Base-by-base conservation (phyloP, 2,797 vertebrate species). In the Champsocephalus gunnari region DNA sequence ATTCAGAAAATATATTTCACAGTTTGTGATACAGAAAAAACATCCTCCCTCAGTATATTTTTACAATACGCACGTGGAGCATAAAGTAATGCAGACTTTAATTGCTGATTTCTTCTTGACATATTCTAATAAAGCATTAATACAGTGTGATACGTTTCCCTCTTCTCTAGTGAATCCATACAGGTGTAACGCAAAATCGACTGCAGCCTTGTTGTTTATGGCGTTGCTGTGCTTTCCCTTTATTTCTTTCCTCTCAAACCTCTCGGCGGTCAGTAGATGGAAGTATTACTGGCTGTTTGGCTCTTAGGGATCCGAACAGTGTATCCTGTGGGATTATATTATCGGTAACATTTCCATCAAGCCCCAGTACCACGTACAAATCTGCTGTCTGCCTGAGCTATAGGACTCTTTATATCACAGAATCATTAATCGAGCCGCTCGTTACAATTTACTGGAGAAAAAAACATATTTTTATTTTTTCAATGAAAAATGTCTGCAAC, bases 301-400 rank as follows among this genome's bases (percentile, higher is more conserved):
- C 65, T 87, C 72, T 73, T 16, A 32, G 48, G 48, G 54, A 68
- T 60, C 71, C 48, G 3, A 79, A 59, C 73, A 34, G 34, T 58
- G 66, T 70, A 58, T 82, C 69, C 69, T 54, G 24, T 62, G 84
- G 77, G 75, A 79, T 80, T 82, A 84, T 55, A 83, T 19, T 19
- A 19, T 65, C 58, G 0, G 69, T 73, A 87, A 86, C 75, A 71
- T 85, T 89, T 90, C 79, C 85, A 75, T 91, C 80, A 85, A 79
- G 84, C 50, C 58, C 69, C 66, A 45, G 78, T 82, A 76, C 80
- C 41, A 48, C 1, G 4, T 57, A 87, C 80, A 82, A 79, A 79
- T 79, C 82, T 82, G 80, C 73, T 77, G 82, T 87, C 81, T 43
- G 16, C 66, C 60, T 79, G 79, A 90, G 89, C 80, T 88, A 85